Base-by-base conservation (phyloP, 2,888 invertebrate species). In the Allophyes oxyacanthae region DNA sequence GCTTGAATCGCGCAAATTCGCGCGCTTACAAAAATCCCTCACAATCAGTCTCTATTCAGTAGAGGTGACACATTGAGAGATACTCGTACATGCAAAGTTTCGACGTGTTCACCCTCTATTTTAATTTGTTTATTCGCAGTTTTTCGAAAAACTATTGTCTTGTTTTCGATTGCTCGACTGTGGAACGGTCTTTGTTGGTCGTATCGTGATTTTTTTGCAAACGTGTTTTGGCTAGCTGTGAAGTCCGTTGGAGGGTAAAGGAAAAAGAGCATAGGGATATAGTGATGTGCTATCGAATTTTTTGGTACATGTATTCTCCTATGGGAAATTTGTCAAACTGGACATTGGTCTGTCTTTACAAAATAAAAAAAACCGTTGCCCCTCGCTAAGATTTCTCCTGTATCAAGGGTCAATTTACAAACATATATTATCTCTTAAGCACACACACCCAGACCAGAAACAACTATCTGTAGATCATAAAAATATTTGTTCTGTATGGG, bases 31-130 rank as follows among this genome's bases (percentile, higher is more conserved):
- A 85, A 83, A 83, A 85, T 84, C 8, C 79, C 79, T 78, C 81
- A 83, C 87, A 86, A 87, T 87, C 86, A 86, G 80, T 58, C 64
- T 48, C 86, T 76, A 87, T 87, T 86, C 85, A 83, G 51, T 30
- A 33, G 44, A 53, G 50, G 62, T 64, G 72, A 65, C 70, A 72
- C 49, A 55, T 57, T 54, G 71, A 61, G 63, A 70, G 57, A 61
- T 46, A n/a, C n/a, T n/a, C n/a, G n/a, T n/a, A 54, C 66, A 75
- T 70, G 66, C 71, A 64, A 66, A 74, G 55, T 64, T 73, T 52
- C 42, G 34, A 32, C 57, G 37, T 13, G 49, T 40, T 50, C 14
- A 44, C 49, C 51, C 63, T 50, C 60, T 54, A 61, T 61, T 70
- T 75, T 70, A 72, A 72, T 70, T 70, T 75, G 70, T 75, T 75